These are phyloP conservation scores for Drosophila meridionalis DNA, from an alignment of 2,888 invertebrate genomes.

Conservation along the genomic window DNA sequence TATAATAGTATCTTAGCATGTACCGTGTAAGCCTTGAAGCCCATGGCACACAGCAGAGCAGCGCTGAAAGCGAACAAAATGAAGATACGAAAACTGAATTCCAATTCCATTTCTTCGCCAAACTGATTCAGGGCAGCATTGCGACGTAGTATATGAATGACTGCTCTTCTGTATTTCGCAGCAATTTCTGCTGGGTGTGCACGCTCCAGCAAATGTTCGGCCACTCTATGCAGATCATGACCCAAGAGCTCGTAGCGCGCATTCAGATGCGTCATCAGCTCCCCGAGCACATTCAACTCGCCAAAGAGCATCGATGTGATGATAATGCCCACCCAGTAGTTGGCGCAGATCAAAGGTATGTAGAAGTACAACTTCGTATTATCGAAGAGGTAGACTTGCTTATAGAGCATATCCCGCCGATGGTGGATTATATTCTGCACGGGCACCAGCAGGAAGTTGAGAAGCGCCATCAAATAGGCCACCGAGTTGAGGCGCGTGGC, in stretches of 20 bases:
- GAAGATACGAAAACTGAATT: constrained; percentile 78
- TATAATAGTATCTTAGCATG: too few species aligned
- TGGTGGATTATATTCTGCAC: constrained; percentile 61
- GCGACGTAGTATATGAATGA: constrained; percentile 59
- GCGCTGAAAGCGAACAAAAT: constrained; percentile 78
- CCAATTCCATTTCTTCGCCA: constrained; percentile 63
- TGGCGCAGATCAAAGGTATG: constrained; percentile 57
- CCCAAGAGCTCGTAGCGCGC: constrained; percentile 70
- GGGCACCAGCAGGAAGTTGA: constrained; percentile 60
- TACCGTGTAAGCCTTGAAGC: constrained; percentile 78
- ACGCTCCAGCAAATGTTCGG: constrained; percentile 14
- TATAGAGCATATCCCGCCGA: constrained; percentile 69
- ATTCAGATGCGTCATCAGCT: constrained; percentile 79
- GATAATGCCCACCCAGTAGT: constrained; percentile 66
- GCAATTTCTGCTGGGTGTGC: constrained; percentile 35
- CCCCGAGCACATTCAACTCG: constrained; percentile 78
- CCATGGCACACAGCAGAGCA: constrained; percentile 71
- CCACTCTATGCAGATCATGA: constrained; percentile 52
- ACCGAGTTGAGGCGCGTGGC: constrained; percentile 66
- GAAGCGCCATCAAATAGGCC: constrained; percentile 63
- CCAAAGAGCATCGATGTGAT: constrained; percentile 71
- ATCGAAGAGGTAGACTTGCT: constrained; percentile 71
- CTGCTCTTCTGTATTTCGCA: constrained; percentile 51
- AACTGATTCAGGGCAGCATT: constrained; percentile 75
- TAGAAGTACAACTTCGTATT: constrained; percentile 58